A percentile compares a stretch with the other conserved stretches of the same genome.
These are phyloP conservation scores for Crypturellus tataupa DNA, from an alignment of 2,797 vertebrate genomes.

Conservation along the genomic window DNA sequence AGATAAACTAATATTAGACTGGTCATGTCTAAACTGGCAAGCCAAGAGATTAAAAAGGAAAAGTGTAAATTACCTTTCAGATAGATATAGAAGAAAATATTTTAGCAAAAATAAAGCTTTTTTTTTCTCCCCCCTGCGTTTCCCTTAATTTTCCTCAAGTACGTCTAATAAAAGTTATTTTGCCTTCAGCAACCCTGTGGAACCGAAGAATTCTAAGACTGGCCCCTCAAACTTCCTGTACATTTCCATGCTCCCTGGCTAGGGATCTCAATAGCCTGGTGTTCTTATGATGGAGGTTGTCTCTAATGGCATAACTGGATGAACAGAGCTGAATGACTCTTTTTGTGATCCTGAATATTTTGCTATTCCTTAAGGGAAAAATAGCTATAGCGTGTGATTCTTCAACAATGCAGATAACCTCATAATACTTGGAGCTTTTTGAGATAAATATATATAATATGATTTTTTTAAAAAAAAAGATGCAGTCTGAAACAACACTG, in stretches of 20 bases:
- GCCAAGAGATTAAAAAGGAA: not conserved
- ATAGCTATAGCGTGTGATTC: not conserved
- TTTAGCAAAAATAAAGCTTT: not conserved
- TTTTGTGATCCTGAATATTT: not conserved
- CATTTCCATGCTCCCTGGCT: not conserved
- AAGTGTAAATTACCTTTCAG: not conserved
- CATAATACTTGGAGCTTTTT: not conserved
- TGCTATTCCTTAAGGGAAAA: not conserved
- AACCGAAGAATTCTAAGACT: not conserved
- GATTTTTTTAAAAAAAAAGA: not conserved
- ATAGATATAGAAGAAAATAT: not conserved
- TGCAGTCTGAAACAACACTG: not conserved
- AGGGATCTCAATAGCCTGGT: not conserved
- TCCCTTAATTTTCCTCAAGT: not conserved
- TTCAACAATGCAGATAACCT: not conserved
- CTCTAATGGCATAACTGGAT: not conserved
- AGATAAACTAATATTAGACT: not conserved
- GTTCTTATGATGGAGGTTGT: not conserved
- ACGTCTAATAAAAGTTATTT: not conserved
- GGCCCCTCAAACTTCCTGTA: not conserved
- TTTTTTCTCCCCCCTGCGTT: accelerated
- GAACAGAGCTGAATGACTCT: not conserved
- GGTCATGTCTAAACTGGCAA: not conserved
- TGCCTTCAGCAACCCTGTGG: not conserved
- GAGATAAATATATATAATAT: no score